Evolutionary conservation across 2,888 invertebrate species (phyloP).

Genomic region (Scaptomyza polygonia): DNA sequence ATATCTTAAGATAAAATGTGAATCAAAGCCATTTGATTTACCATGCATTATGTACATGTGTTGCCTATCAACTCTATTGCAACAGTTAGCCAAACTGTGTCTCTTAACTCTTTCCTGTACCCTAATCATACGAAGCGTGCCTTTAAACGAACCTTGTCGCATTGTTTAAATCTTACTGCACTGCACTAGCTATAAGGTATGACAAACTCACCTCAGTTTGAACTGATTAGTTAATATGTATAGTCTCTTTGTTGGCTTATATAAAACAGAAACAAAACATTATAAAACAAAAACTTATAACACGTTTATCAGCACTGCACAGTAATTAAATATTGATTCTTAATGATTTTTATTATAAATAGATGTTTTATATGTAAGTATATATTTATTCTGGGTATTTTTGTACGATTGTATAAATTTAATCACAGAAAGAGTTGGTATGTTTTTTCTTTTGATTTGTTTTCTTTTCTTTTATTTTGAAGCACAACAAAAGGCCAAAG

Average conservation of each 20-base stretch:
- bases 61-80: constrained; percentile 6
- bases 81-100: constrained; percentile 14
- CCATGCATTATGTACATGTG: constrained; percentile 24
- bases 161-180: constrained; percentile 38
- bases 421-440: constrained; percentile 67
- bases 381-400: constrained; percentile 16
- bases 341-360: constrained; percentile 14
- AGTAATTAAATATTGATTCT: constrained; percentile 27
- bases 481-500: constrained; percentile 32
- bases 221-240: constrained; percentile 50
- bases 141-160: constrained; percentile 48
- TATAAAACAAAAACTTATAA: constrained; percentile 8
- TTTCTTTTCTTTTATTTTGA: not conserved
- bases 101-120: not conserved
- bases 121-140: constrained; percentile 65
- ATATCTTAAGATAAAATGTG: constrained; percentile 33
- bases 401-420: constrained; percentile 19
- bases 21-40: constrained; percentile 31
- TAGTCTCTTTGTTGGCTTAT: constrained; percentile 20
- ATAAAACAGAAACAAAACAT: constrained; percentile 26
- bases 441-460: constrained; percentile 3
- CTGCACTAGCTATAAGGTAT: not conserved
- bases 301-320: constrained; percentile 35
- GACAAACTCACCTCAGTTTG: constrained; percentile 55
- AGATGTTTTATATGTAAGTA: not conserved